A percentile compares a stretch with the other conserved stretches of the same genome.
These are phyloP conservation scores for Bursaphelenchus okinawaensis DNA, from an alignment of 2,888 invertebrate genomes.

Conservation along the genomic window DNA sequence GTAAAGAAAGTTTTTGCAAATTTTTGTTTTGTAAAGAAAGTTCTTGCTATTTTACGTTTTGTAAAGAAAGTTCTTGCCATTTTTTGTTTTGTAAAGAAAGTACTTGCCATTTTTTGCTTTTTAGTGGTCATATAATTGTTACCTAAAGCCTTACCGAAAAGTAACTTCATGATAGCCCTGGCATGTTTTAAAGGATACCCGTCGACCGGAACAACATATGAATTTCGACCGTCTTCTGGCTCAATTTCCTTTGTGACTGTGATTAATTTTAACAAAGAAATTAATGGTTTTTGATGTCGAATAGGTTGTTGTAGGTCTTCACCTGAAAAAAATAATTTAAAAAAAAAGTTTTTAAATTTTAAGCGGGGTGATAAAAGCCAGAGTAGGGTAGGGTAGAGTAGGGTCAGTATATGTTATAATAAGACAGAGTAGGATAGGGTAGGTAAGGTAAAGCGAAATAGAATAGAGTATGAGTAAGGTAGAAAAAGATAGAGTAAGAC, in stretches of 20 bases:
- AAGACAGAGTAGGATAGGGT: too few relatives aligned
- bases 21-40: background rate
- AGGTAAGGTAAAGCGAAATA: too few relatives aligned
- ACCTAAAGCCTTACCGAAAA: background rate
- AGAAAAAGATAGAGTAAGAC: too few relatives aligned
- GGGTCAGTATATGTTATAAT: too few relatives aligned
- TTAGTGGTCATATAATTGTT: too few relatives aligned
- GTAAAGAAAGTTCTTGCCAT: too few relatives aligned
- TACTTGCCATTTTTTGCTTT: background rate
- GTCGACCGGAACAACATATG: background rate
- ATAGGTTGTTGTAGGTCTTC: background rate
- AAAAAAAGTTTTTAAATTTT: too few relatives aligned
- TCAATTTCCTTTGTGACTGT: background rate
- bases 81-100: too few relatives aligned
- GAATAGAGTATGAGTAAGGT: too few relatives aligned
- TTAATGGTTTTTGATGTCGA: background rate
- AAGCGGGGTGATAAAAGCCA: too few relatives aligned
- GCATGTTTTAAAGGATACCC: background rate
- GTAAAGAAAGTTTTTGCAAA: background rate
- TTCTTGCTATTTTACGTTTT: too few relatives aligned
- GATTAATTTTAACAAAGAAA: background rate
- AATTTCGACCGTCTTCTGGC: background rate
- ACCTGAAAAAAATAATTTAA: background rate
- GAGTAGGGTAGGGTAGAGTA: too few relatives aligned
- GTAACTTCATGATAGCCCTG: background rate